Base-by-base conservation (phyloP, 92 coral and sea anemone genomes). In the Isaurus tuberculatus region DNA sequence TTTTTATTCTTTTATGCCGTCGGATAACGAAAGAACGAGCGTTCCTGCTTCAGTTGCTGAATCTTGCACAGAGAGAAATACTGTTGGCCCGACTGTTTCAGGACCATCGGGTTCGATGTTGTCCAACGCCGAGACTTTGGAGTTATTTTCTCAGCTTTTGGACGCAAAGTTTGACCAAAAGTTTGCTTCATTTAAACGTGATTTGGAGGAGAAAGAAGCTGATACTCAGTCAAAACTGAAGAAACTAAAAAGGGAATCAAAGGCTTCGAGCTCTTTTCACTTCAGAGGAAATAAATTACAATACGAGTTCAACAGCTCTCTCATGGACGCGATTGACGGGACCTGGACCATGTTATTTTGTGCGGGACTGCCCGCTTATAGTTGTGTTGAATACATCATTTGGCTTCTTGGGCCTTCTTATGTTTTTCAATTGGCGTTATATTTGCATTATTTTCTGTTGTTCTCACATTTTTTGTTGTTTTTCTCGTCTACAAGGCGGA, bases 401-500 rank as follows among this genome's bases (percentile, higher is more conserved):
- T 48, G 55, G 55, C 17, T 16, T 2, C 15, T 16, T 8, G 55
- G 55, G 14, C 1, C 3, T 48, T 10, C 20, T 63, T 10, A 48
- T 48, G 2, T 48, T 48, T 10, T 48, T 48, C 2, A 10, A 2
- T 1, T 4, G 43, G 14, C n/a, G 26, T 61, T 33, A 7, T 66
- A 19, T 65, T 29, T 8, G 15, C 15, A 8, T 48, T 8, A 8
- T 48, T 48, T 48, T 3, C 17, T 2, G 7, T 48, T 48, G 55
- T 16, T 8, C 55, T 48, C 55, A 48, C n/a, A 48, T 49, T 49
- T 49, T n/a, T 49, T 49, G 58, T 49, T 49, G 58, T 49, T 49
- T 49, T 11, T n/a, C 58, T 49, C 4, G 43, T 33, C 67, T 79
- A 85, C 84, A 81, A 86, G 89, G 89, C 66, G 36, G 71, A 61